These are phyloP conservation scores for Porites evermanni DNA, from an alignment of 92 coral and sea anemone species.

Conservation along the genomic window DNA sequence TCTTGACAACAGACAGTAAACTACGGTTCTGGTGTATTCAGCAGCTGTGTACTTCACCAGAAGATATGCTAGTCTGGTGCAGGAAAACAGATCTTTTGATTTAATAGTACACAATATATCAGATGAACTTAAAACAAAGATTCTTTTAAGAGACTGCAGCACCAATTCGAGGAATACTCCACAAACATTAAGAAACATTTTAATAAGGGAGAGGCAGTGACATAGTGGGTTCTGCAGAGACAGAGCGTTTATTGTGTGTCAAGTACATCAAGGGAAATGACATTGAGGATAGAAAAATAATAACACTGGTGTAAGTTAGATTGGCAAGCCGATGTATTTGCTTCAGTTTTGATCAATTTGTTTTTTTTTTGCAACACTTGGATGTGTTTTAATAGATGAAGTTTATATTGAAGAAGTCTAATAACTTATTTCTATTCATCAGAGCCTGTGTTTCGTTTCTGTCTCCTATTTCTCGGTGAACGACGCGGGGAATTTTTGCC, in stretches of 20 bases:
- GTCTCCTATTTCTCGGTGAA: conserved; percentile 98
- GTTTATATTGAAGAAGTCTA: conserved; percentile 13
- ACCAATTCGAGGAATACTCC: background rate
- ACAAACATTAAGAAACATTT: background rate
- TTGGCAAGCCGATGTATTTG: background rate
- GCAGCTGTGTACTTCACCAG: no score
- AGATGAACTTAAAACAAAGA: no score
- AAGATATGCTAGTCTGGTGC: no score
- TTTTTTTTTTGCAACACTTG: background rate
- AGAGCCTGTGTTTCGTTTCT: conserved; percentile 97
- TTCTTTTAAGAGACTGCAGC: no score
- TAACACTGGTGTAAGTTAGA: conserved; percentile 5
- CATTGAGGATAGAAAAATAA: background rate
- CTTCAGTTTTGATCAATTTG: background rate
- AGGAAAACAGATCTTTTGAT: no score
- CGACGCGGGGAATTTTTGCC: conserved; percentile 96
- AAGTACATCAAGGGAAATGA: background rate
- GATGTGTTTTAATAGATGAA: background rate
- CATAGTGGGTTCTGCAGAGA: background rate
- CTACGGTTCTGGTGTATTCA: no score
- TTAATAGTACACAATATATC: no score
- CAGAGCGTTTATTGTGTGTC: background rate
- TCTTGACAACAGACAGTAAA: no score
- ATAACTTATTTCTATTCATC: conserved; percentile 79
- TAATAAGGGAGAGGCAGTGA: background rate